Evolutionary conservation across 2,113 vertebrate species (phyloP).

Genomic region (Chlorodrepanis virens): DNA sequence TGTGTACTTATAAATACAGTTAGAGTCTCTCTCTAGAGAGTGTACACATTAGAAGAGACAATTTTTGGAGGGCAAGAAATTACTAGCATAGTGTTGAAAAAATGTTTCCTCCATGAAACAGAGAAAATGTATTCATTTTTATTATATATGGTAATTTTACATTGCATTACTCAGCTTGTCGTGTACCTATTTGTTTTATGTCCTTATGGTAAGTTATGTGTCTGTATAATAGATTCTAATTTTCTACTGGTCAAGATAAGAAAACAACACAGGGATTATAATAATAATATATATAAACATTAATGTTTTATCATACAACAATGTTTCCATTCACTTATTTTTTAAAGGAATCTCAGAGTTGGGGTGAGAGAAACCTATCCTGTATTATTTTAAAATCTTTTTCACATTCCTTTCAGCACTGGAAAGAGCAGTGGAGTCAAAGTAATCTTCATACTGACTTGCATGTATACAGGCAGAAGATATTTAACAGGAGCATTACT

Average conservation of each 20-base stretch:
- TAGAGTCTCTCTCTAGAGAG: not conserved
- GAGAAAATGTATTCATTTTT: not conserved
- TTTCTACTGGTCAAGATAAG: not conserved
- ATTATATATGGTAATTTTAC: not conserved
- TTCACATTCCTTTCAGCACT: not conserved
- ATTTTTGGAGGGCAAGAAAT: not conserved
- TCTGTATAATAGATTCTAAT: not conserved
- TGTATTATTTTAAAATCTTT: not conserved
- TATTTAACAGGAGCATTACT: not conserved
- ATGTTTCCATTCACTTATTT: not conserved
- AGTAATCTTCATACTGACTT: not conserved
- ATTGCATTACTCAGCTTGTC: not conserved
- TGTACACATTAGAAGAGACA: not conserved
- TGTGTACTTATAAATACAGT: not conserved
- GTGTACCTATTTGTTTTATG: not conserved
- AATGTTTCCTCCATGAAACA: not conserved
- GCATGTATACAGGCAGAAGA: not conserved
- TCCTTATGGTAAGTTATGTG: not conserved
- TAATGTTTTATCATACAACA: not conserved
- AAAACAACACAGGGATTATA: not conserved
- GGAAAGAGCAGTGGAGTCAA: not conserved
- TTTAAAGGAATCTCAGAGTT: not conserved
- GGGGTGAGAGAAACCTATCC: not conserved
- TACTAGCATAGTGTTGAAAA: not conserved
- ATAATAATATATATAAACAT: not conserved